phyloP scores from a whole-genome alignment of 2,113 vertebrate species.

The Oncorhynchus kisutch region DNA sequence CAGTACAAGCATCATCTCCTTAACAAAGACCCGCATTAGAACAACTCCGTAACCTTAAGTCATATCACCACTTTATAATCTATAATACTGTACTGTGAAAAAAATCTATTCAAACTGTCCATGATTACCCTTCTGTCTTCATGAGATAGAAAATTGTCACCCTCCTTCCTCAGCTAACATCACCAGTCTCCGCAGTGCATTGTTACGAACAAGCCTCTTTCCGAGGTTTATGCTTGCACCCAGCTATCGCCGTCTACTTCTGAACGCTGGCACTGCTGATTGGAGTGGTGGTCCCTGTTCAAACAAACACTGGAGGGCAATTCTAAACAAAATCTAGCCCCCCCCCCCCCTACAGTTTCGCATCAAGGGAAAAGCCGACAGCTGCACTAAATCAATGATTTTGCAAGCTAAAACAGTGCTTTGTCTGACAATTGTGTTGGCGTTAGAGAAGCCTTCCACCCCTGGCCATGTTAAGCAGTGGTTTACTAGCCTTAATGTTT shows the following conservation, averaged over 20 bases:
- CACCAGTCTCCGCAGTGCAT: background rate
- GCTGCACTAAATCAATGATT: slow-evolving; percentile 35
- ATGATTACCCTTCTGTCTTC: background rate
- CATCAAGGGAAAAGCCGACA: slow-evolving; percentile 46
- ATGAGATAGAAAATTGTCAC: background rate
- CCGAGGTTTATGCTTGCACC: background rate
- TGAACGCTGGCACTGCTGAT: slow-evolving; percentile 14
- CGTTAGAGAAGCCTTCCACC: slow-evolving; percentile 42
- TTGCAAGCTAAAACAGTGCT: slow-evolving; percentile 14
- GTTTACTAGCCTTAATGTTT: slow-evolving; percentile 12
- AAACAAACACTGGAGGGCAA: slow-evolving; percentile 42
- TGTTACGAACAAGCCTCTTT: background rate
- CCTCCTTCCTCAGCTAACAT: background rate
- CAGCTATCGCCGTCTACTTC: background rate
- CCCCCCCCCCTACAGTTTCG: slow-evolving; percentile 33
- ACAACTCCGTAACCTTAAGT: too few relatives aligned
- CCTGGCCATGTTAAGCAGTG: slow-evolving; percentile 21
- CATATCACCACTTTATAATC: too few relatives aligned
- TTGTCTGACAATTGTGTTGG: slow-evolving; percentile 38
- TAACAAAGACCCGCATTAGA: too few relatives aligned
- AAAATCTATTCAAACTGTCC: background rate
- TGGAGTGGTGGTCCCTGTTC: slow-evolving; percentile 30
- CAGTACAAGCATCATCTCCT: too few relatives aligned
- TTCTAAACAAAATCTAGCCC: slow-evolving; percentile 50
- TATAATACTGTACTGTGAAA: background rate